Evolutionary conservation across 2,888 invertebrate genomes (phyloP).

Genomic region (Adelognathus sp.): DNA sequence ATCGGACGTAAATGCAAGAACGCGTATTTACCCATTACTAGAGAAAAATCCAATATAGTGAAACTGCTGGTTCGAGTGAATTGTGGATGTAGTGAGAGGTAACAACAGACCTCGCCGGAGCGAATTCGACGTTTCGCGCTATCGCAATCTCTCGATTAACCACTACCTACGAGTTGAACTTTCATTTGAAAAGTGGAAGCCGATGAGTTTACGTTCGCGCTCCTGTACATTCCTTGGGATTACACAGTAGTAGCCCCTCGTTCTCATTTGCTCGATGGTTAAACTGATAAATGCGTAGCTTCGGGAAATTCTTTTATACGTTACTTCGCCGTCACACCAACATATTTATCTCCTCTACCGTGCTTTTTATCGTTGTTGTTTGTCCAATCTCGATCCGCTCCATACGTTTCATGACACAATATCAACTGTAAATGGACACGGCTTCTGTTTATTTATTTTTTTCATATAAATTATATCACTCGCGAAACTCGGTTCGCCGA

Average conservation of each 20-base stretch:
- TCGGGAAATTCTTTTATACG: not conserved
- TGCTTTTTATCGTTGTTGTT: not conserved
- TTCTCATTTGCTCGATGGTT: not conserved
- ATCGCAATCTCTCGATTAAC: not conserved
- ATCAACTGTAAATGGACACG: not conserved
- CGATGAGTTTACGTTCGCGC: not conserved
- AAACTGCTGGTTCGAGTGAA: not conserved
- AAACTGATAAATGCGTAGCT: not conserved
- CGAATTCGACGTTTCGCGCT: not conserved
- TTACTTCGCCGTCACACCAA: too few species aligned
- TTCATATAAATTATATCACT: not conserved
- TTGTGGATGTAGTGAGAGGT: not conserved
- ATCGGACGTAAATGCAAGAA: not conserved
- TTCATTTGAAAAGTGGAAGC: not conserved
- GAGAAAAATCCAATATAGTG: not conserved
- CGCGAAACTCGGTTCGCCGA: not conserved
- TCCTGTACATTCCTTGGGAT: not conserved
- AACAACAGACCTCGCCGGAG: not conserved
- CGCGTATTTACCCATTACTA: not conserved
- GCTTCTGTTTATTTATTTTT: not conserved
- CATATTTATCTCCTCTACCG: not conserved
- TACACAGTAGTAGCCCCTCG: not conserved
- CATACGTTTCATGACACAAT: not conserved
- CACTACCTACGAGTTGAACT: not conserved
- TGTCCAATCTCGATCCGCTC: not conserved